Conservation (phyloP, 1,140 invertebrate genomes). For the Scylla paramamosain region DNA sequence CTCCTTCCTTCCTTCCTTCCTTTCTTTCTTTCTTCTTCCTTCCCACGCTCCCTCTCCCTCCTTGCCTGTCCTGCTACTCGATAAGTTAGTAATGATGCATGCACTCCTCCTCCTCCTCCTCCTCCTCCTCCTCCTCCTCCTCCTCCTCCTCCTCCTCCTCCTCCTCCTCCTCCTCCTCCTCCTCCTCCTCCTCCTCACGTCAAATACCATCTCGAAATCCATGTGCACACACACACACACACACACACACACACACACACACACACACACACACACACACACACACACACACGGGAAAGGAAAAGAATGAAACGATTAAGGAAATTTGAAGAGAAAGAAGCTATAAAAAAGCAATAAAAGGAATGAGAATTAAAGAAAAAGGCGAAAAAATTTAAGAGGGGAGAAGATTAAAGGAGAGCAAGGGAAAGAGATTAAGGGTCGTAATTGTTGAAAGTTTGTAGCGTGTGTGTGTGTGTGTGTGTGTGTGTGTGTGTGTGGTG, state of each 20-base stretch:
- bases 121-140: conserved; percentile 29
- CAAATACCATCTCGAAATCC: no score
- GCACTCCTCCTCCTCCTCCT: not conserved
- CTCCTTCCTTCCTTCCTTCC: not conserved
- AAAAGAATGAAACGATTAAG: no score
- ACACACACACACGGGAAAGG: no score
- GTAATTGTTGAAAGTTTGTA: not conserved
- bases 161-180: not conserved
- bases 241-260: no score
- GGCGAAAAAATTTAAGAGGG: not conserved
- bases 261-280: no score
- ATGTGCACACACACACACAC: no score
- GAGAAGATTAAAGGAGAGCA: not conserved
- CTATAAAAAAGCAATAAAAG: not conserved
- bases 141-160: not conserved
- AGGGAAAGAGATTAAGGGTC: not conserved
- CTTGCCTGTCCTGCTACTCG: not conserved
- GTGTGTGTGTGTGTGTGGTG: not conserved
- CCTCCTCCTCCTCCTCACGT: not conserved
- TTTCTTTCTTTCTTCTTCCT: not conserved
- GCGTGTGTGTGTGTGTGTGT: not conserved
- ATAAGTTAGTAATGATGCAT: conserved; percentile 6
- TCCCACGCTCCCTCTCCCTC: no score
- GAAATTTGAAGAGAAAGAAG: no score
- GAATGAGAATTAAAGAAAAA: not conserved